Percentiles rank a stretch among this genome's conserved stretches.
Conservation (phyloP, 2,113 vertebrate genomes). For the Cisticola juncidis region DNA sequence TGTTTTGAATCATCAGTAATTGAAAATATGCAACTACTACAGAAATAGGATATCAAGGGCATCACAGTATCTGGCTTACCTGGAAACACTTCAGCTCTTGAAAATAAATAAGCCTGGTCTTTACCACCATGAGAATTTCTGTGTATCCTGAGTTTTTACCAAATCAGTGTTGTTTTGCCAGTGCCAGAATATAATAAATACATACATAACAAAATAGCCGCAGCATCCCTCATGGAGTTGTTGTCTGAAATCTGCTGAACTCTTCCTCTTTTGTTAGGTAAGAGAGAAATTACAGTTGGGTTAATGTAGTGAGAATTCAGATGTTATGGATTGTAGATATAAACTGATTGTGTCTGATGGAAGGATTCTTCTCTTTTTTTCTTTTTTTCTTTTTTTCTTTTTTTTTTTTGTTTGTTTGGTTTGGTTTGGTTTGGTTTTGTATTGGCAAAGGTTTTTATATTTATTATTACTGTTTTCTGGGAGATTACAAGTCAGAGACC, state of each 20-base stretch:
- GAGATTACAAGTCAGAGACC: background rate
- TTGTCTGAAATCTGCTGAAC: background rate
- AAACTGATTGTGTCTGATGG: background rate
- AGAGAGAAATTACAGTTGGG: background rate
- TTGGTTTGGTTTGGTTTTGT: background rate
- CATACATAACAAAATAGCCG: background rate
- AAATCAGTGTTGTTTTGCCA: background rate
- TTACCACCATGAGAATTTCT: background rate
- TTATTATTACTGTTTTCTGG: background rate
- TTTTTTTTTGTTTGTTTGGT: background rate
- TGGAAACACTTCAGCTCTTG: background rate
- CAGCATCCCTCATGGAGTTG: background rate
- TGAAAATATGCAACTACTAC: background rate
- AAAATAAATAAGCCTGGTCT: background rate
- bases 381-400: too few relatives aligned
- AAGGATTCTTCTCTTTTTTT: fast-evolving
- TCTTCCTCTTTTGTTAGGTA: background rate
- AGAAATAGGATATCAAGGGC: background rate
- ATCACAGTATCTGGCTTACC: background rate
- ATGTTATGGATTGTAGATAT: background rate
- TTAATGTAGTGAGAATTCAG: background rate
- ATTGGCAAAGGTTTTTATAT: background rate
- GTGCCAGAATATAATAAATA: background rate
- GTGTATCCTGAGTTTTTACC: background rate
- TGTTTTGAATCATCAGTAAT: background rate